Conservation (phyloP, 2,888 invertebrate species). For the Eupithecia pulchellata region DNA sequence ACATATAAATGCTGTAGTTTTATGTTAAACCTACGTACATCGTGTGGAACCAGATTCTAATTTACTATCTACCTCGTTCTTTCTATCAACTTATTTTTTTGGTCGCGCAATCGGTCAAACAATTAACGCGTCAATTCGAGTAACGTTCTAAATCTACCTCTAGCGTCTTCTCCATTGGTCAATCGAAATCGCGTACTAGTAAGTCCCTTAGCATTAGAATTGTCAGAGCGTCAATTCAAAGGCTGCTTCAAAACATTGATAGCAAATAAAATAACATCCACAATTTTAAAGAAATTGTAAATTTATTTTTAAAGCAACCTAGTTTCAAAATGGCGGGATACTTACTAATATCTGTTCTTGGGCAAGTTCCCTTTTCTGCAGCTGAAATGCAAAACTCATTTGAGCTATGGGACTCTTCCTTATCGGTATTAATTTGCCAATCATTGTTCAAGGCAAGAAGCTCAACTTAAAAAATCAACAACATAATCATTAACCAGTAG, state of each 20-base stretch:
- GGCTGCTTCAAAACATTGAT: background rate
- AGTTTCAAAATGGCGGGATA: too few relatives aligned
- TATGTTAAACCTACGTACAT: background rate
- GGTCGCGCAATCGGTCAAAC: background rate
- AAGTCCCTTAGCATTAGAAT: background rate
- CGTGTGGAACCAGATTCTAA: background rate
- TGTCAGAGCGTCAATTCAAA: background rate
- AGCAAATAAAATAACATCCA: background rate
- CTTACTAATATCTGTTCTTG: too few relatives aligned
- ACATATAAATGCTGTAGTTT: background rate
- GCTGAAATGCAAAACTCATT: too few relatives aligned
- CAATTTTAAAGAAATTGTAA: too few relatives aligned
- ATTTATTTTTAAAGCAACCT: too few relatives aligned
- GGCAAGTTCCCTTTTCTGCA: too few relatives aligned
- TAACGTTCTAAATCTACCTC: background rate
- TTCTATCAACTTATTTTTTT: background rate
- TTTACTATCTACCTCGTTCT: constrained; percentile 2
- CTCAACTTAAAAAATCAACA: too few relatives aligned
- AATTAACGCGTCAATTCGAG: background rate
- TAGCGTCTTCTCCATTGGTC: background rate
- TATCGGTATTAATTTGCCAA: too few relatives aligned
- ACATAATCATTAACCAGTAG: too few relatives aligned
- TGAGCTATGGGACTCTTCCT: too few relatives aligned
- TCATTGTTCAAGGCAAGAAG: too few relatives aligned
- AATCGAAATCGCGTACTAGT: background rate